phyloP scores from a whole-genome alignment of 2,888 invertebrate species.

The Parnassius apollo region DNA sequence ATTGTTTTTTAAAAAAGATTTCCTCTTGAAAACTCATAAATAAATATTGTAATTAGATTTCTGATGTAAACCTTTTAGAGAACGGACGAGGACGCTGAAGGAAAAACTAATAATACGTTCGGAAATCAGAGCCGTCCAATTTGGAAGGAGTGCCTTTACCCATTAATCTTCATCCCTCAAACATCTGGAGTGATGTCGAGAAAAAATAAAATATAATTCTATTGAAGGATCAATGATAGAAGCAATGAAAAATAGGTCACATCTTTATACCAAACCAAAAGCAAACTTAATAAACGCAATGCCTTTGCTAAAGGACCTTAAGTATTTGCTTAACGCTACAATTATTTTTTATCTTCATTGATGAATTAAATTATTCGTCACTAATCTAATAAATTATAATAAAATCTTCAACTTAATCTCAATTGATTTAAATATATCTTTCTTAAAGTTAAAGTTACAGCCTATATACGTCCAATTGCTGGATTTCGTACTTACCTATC shows the following conservation, averaged over 20 bases:
- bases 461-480: too few species aligned
- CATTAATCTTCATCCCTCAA: conserved; percentile 66
- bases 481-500: too few species aligned
- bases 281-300: too few species aligned
- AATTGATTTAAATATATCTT: too few species aligned
- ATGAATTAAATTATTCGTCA: too few species aligned
- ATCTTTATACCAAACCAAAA: too few species aligned
- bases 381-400: too few species aligned
- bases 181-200: conserved; percentile 27
- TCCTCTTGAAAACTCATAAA: conserved; percentile 38
- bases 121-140: conserved; percentile 49
- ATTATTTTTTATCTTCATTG: too few species aligned
- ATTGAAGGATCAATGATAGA: background rate
- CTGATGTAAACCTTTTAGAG: conserved; percentile 26
- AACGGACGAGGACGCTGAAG: conserved; percentile 31
- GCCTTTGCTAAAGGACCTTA: too few species aligned
- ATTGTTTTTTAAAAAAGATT: conserved; percentile 23
- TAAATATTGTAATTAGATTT: conserved; percentile 53
- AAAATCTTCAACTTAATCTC: too few species aligned
- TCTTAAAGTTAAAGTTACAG: too few species aligned
- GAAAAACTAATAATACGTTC: conserved; percentile 64
- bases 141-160: conserved; percentile 53
- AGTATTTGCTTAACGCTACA: too few species aligned
- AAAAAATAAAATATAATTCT: conserved; percentile 13
- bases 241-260: background rate